Conservation (phyloP, 2,113 vertebrate species). For the Xiphorhynchus elegans region DNA sequence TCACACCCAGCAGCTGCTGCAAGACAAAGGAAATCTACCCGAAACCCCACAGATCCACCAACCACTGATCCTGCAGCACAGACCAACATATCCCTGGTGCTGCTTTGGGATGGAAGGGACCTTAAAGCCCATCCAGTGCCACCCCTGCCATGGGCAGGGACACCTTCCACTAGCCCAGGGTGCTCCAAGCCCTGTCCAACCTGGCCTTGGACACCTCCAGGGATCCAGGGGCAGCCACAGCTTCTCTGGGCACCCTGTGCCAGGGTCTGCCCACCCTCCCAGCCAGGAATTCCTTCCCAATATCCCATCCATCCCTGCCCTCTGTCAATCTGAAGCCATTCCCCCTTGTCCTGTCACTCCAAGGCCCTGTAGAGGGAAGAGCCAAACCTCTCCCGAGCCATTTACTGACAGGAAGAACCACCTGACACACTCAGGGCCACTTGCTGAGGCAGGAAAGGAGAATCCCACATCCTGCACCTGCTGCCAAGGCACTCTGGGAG, state of each 20-base stretch:
- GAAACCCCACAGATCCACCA: not conserved
- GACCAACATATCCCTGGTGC: not conserved
- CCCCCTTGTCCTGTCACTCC: not conserved
- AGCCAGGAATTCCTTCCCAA: not conserved
- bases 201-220: not conserved
- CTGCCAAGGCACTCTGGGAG: not conserved
- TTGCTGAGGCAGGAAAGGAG: not conserved
- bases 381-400: not conserved
- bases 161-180: not conserved
- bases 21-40: not conserved
- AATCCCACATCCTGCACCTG: constrained; percentile 13
- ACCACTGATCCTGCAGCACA: rapidly evolving
- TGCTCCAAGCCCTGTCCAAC: not conserved
- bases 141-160: not conserved
- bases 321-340: not conserved
- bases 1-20: not conserved
- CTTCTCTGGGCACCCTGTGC: not conserved
- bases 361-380: not conserved
- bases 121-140: not conserved
- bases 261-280: not conserved
- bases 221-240: not conserved
- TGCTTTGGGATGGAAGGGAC: not conserved
- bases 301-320: not conserved
- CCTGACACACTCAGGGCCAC: not conserved
- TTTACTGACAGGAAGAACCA: not conserved